A percentile compares a stretch with the other conserved stretches of the same genome.
Conservation (phyloP, 2,797 vertebrate genomes). For the Lacerta bilineata region DNA sequence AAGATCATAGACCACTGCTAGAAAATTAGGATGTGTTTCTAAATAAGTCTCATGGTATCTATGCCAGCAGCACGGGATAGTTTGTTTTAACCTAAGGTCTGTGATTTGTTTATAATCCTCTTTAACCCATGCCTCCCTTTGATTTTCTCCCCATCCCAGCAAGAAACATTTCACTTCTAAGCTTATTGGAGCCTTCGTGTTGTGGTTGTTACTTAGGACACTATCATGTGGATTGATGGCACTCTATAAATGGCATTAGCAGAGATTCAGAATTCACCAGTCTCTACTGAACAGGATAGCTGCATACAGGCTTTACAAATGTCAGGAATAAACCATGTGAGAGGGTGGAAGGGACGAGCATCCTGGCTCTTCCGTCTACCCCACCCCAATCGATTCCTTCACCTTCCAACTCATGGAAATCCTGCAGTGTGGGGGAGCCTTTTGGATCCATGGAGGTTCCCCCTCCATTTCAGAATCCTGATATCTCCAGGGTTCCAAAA, state of each 20-base stretch:
- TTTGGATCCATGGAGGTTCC: too few species aligned
- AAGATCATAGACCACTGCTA: not conserved
- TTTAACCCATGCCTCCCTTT: not conserved
- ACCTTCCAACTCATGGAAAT: too few species aligned
- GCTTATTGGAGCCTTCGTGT: not conserved
- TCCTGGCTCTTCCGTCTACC: too few species aligned
- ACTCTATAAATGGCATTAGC: slow-evolving; percentile 1
- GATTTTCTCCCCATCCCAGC: not conserved
- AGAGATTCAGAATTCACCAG: not conserved
- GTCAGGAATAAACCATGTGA: too few species aligned
- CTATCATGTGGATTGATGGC: not conserved
- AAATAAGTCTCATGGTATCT: not conserved
- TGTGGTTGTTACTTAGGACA: not conserved
- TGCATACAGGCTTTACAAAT: too few species aligned
- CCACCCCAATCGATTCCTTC: too few species aligned
- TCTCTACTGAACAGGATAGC: not conserved
- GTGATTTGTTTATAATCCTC: not conserved
- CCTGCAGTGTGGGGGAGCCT: too few species aligned
- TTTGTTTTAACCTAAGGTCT: not conserved
- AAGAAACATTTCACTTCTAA: not conserved
- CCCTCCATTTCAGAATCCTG: too few species aligned
- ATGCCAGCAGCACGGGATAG: not conserved
- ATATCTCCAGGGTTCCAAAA: too few species aligned
- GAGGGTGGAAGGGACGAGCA: too few species aligned
- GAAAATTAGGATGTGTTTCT: not conserved